Conservation (phyloP, 2,888 invertebrate species). For the Eubasilissa splendida region DNA sequence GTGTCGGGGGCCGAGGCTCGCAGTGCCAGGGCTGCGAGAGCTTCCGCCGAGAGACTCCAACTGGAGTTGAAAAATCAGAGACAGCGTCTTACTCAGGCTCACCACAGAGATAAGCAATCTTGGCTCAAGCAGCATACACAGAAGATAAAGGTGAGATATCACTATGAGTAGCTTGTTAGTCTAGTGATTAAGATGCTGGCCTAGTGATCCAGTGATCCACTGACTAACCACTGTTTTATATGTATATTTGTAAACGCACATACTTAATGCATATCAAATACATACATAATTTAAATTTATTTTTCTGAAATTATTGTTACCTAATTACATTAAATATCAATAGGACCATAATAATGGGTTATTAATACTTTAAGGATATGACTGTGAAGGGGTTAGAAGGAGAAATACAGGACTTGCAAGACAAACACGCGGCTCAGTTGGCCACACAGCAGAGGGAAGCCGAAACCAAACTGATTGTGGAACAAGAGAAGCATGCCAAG, state of each 20-base stretch:
- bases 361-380: slow-evolving; percentile 74
- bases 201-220: no score
- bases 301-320: no score
- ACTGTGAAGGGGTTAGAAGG: slow-evolving; percentile 91
- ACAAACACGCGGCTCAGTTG: slow-evolving; percentile 78
- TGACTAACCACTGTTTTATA: no score
- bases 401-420: slow-evolving; percentile 85
- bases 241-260: no score
- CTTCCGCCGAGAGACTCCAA: slow-evolving; percentile 82
- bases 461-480: slow-evolving; percentile 67
- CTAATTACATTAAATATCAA: no score
- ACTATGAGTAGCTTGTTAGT: background rate
- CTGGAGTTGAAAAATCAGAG: slow-evolving; percentile 83
- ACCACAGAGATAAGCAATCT: slow-evolving; percentile 72
- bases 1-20: slow-evolving; percentile 77
- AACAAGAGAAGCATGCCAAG: slow-evolving; percentile 66
- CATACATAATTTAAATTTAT: no score
- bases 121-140: slow-evolving; percentile 90
- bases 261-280: no score
- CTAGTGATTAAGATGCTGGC: no score
- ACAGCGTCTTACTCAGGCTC: slow-evolving; percentile 84
- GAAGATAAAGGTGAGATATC: slow-evolving; percentile 80
- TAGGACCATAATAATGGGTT: background rate
- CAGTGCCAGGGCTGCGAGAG: slow-evolving; percentile 77
- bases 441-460: slow-evolving; percentile 68